phyloP scores from a whole-genome alignment of 2,113 vertebrate species.

The Peromyscus californicus region DNA sequence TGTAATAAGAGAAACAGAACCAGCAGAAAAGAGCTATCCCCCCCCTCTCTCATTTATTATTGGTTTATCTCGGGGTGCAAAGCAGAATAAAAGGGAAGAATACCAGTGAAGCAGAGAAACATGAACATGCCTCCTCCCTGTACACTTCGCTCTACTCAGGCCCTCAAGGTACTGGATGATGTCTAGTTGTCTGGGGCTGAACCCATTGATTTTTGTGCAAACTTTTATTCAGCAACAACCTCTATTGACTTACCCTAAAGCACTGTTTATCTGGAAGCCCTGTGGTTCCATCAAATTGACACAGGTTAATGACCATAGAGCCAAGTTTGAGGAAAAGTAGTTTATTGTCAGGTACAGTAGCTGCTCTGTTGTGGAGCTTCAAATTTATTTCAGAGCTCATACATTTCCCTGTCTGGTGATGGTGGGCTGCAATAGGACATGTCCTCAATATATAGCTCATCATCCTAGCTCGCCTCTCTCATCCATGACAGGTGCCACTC shows the following conservation, averaged over 20 bases:
- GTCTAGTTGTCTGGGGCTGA: background rate
- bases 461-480: too few species aligned
- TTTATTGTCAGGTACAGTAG: background rate
- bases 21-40: background rate
- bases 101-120: background rate
- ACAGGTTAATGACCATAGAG: background rate
- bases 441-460: background rate
- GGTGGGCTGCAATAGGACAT: too few species aligned
- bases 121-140: background rate
- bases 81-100: background rate
- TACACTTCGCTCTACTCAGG: background rate
- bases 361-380: background rate
- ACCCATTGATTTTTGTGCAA: background rate
- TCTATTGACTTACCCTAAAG: background rate
- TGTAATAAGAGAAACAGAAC: background rate
- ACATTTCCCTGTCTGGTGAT: background rate
- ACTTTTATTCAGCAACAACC: background rate
- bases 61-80: background rate
- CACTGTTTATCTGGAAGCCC: background rate
- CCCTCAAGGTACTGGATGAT: background rate
- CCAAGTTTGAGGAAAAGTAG: background rate
- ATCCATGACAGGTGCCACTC: background rate
- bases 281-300: background rate
- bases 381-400: background rate
- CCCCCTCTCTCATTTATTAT: background rate